Evolutionary conservation across 2,113 vertebrate genomes (phyloP).

Genomic region (Pachyramphus minor): DNA sequence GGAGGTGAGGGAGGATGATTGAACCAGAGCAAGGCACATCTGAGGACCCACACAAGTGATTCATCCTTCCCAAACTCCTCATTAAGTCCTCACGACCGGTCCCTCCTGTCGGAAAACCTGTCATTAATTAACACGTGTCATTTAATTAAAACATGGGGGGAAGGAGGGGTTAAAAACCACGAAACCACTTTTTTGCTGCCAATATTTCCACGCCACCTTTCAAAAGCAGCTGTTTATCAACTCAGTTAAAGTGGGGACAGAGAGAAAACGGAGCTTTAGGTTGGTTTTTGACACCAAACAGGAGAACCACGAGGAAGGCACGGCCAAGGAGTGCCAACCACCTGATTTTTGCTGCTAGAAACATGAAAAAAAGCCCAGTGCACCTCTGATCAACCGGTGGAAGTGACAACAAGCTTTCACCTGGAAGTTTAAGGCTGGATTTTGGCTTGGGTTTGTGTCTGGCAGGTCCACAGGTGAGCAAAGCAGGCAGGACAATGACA

Average conservation of each 20-base stretch:
- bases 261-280: neutral
- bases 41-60: neutral
- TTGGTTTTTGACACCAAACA: neutral
- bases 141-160: neutral
- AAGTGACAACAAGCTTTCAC: neutral
- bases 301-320: neutral
- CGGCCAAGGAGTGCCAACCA: neutral
- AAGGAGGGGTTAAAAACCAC: neutral
- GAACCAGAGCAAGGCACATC: constrained; percentile 24
- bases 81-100: neutral
- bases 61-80: neutral
- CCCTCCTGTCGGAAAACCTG: neutral
- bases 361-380: neutral
- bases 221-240: neutral
- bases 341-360: neutral
- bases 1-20: neutral
- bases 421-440: neutral
- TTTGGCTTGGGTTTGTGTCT: neutral
- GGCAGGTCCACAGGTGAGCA: neutral
- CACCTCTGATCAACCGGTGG: neutral
- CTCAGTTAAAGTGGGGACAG: neutral
- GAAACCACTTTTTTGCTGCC: neutral
- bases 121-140: constrained; percentile 21
- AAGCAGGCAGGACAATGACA: neutral
- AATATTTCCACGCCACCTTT: neutral